A percentile compares a stretch with the other conserved stretches of the same genome.
Conservation (phyloP, 2,113 vertebrate genomes). For the Cyprinodon tularosa region DNA sequence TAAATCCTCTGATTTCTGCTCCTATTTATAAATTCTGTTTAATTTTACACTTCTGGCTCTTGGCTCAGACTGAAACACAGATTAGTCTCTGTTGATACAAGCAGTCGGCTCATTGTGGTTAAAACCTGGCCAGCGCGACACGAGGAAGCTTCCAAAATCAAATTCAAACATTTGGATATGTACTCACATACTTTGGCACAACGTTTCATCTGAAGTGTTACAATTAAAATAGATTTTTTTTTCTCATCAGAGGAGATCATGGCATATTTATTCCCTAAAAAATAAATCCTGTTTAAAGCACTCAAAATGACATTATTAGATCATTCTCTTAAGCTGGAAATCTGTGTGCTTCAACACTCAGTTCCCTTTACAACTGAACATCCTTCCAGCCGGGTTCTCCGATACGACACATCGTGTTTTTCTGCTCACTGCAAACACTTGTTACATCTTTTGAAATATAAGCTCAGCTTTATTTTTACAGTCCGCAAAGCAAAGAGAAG, state of each 20-base stretch:
- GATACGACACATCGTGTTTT: conserved; percentile 12
- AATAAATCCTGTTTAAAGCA: neutral
- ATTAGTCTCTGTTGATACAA: conserved; percentile 39
- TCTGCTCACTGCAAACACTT: neutral
- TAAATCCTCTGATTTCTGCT: conserved; percentile 7
- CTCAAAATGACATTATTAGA: neutral
- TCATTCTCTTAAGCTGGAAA: neutral
- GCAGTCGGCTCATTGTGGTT: conserved; percentile 22
- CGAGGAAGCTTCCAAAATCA: neutral
- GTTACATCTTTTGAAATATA: conserved; percentile 5
- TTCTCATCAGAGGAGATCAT: too few relatives aligned
- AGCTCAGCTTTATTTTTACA: conserved; percentile 32
- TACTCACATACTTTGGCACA: conserved; percentile 18
- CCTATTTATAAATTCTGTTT: conserved; percentile 27
- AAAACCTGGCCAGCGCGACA: conserved; percentile 13
- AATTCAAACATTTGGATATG: conserved; percentile 35
- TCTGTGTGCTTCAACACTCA: neutral
- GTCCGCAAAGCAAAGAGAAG: conserved; percentile 11
- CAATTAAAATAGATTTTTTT: neutral
- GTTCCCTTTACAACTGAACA: neutral
- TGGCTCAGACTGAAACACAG: conserved; percentile 16
- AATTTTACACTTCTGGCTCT: conserved; percentile 28
- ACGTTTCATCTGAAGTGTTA: neutral
- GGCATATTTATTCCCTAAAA: neutral
- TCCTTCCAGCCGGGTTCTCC: neutral